phyloP scores from a whole-genome alignment of 2,888 invertebrate species.

The Pterostichus madidus region DNA sequence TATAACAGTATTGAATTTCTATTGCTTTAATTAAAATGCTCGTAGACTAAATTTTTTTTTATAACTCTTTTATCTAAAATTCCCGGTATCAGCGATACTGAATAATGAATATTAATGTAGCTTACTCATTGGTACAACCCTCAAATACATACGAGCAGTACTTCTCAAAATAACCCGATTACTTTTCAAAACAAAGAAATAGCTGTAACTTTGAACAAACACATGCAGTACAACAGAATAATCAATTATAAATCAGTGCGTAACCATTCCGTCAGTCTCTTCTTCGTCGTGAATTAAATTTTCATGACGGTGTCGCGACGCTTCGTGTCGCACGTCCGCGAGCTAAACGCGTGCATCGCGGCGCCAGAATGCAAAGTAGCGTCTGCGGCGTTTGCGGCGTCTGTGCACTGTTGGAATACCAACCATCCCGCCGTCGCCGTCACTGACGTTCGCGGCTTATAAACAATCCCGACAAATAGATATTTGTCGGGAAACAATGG shows the following conservation, averaged over 20 bases:
- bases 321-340: constrained; percentile 40
- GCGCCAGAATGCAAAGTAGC: constrained; percentile 48
- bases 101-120: too few species aligned
- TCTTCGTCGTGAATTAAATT: constrained; percentile 50
- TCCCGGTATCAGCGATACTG: too few species aligned
- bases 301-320: constrained; percentile 32
- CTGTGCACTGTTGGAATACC: neutral
- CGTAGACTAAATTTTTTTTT: too few species aligned
- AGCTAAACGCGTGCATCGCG: constrained; percentile 42
- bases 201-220: neutral
- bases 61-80: too few species aligned
- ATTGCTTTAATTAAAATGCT: too few species aligned
- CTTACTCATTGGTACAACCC: too few species aligned
- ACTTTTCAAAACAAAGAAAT: too few species aligned
- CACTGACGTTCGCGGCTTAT: constrained; percentile 21
- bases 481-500: constrained; percentile 35
- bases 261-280: constrained; percentile 11
- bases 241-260: constrained; percentile 44
- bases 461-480: constrained; percentile 47
- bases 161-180: too few species aligned
- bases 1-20: too few species aligned
- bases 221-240: neutral
- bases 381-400: neutral
- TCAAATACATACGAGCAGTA: too few species aligned
- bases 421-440: neutral